Percentiles rank a stretch among this genome's conserved stretches.
These are phyloP conservation scores for Ephialtes manifestator DNA, from an alignment of 2,888 invertebrate genomes.

Conservation along the genomic window DNA sequence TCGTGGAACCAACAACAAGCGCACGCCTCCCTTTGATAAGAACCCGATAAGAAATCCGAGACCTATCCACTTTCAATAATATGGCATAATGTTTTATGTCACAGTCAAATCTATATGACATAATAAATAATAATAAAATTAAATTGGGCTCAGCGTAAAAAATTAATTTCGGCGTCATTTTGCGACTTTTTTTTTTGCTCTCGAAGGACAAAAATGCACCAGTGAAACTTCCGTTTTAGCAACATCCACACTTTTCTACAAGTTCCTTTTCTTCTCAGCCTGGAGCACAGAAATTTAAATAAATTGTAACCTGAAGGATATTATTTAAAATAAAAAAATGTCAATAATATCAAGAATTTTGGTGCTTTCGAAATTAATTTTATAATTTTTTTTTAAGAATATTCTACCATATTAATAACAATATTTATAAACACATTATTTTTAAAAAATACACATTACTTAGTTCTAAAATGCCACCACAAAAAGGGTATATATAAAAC, in stretches of 20 bases:
- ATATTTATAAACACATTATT: no score
- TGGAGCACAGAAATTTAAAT: neutral
- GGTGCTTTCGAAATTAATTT: neutral
- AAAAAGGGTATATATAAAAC: no score
- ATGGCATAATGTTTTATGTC: conserved; percentile 35
- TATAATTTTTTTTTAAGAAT: neutral
- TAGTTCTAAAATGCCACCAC: no score
- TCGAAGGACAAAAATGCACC: no score
- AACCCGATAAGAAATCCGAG: conserved; percentile 29
- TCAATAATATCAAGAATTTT: no score
- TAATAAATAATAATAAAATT: conserved; percentile 12
- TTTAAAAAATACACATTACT: no score
- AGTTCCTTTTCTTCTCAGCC: neutral
- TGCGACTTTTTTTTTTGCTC: no score
- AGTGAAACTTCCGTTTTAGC: conserved; percentile 23
- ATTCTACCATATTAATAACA: neutral
- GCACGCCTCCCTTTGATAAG: conserved; percentile 57
- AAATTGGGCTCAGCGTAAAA: no score
- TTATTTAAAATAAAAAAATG: neutral
- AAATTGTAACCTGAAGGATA: neutral
- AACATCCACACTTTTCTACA: conserved; percentile 18
- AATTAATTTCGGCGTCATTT: no score
- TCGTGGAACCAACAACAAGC: neutral
- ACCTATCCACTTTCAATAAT: conserved; percentile 13
- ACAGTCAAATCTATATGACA: conserved; percentile 16